Conservation (phyloP, 2,888 invertebrate genomes). For the Drosophila yooni region DNA sequence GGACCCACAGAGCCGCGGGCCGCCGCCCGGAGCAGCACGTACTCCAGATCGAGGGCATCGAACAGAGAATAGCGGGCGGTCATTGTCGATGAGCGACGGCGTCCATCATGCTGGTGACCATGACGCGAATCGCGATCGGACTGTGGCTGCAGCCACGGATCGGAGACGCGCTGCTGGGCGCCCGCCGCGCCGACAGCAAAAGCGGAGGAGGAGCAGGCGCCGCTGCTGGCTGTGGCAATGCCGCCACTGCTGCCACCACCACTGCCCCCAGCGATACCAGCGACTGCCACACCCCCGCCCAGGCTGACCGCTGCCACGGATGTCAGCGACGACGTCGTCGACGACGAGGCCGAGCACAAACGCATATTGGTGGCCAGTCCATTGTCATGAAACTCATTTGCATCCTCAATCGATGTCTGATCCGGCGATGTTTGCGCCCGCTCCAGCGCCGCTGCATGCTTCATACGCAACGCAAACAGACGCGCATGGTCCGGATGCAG, state of each 20-base stretch:
- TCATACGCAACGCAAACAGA: conserved; percentile 86
- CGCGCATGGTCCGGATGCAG: conserved; percentile 90
- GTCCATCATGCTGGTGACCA: conserved; percentile 82
- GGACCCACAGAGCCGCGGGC: conserved; percentile 90
- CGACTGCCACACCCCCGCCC: conserved; percentile 75
- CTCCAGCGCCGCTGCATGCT: conserved; percentile 83
- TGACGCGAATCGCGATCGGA: conserved; percentile 83
- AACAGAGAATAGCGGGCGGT: conserved; percentile 89
- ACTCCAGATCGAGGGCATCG: conserved; percentile 90
- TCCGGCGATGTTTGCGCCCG: conserved; percentile 83
- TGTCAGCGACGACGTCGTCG: conserved; percentile 87
- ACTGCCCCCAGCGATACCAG: conserved; percentile 44
- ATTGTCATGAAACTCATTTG: conserved; percentile 85
- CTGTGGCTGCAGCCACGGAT: conserved; percentile 85
- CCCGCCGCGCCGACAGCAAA: conserved; percentile 86
- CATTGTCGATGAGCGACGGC: conserved; percentile 87
- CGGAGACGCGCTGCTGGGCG: conserved; percentile 84
- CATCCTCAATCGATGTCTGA: conserved; percentile 85
- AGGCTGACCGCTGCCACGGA: conserved; percentile 85
- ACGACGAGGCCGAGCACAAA: conserved; percentile 86
- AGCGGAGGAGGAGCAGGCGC: conserved; percentile 84
- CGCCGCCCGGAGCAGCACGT: conserved; percentile 89
- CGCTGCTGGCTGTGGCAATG: conserved; percentile 86
- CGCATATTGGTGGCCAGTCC: conserved; percentile 83
- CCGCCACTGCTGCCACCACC: conserved; percentile 76